phyloP scores from a whole-genome alignment of 2,113 vertebrate genomes.

The Lycocorax pyrrhopterus region DNA sequence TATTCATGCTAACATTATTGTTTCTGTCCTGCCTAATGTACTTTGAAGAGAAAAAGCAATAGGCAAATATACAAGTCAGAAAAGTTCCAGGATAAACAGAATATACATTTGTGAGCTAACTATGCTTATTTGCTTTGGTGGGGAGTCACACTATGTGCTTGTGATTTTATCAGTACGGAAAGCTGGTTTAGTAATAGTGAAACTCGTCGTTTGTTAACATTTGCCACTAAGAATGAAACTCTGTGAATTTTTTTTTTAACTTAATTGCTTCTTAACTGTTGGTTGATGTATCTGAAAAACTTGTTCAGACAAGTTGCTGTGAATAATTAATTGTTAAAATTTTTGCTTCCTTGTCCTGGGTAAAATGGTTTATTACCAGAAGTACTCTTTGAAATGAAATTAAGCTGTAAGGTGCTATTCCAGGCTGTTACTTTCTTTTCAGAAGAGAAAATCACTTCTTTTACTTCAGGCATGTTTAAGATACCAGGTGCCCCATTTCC shows the following conservation, averaged over 20 bases:
- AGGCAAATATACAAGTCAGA: background rate
- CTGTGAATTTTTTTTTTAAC: background rate
- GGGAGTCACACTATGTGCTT: background rate
- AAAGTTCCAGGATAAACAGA: background rate
- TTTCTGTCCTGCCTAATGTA: slow-evolving; percentile 15
- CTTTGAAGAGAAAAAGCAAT: background rate
- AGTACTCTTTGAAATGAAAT: background rate
- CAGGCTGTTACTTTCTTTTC: background rate
- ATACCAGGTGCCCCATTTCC: background rate
- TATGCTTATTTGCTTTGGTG: background rate
- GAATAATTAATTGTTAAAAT: background rate
- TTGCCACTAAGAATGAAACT: background rate
- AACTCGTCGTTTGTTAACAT: background rate
- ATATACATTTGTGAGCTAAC: background rate
- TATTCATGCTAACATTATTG: background rate
- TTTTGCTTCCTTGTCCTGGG: background rate
- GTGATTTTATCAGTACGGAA: background rate
- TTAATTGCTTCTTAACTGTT: background rate
- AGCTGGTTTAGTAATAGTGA: background rate
- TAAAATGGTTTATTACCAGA: background rate
- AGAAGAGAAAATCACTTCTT: background rate
- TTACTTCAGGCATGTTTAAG: background rate
- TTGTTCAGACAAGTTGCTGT: background rate
- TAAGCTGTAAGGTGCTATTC: background rate
- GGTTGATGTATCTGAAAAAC: background rate